These are phyloP conservation scores for Octonoba sinensis DNA, from an alignment of 2,888 invertebrate species.

Conservation along the genomic window DNA sequence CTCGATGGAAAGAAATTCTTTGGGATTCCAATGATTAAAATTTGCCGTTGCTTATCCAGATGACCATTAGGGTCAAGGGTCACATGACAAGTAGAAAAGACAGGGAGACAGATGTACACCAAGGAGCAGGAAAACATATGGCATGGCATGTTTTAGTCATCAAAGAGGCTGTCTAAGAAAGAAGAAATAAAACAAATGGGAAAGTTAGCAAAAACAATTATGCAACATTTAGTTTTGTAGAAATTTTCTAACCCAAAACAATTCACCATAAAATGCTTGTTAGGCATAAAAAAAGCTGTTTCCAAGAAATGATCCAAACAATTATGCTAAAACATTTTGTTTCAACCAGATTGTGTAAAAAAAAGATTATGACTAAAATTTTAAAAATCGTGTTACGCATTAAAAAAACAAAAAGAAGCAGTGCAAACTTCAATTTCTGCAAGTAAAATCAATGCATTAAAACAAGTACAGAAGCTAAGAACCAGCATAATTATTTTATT, in stretches of 20 bases:
- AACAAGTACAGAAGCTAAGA: no score
- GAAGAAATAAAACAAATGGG: conserved; percentile 46
- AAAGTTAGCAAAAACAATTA: conserved; percentile 26
- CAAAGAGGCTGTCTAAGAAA: conserved; percentile 56
- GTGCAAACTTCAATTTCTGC: no score
- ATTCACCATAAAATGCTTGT: no score
- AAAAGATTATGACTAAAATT: no score
- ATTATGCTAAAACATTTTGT: no score
- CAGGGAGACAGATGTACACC: conserved; percentile 59
- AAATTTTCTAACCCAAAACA: neutral
- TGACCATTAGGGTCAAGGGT: conserved; percentile 53
- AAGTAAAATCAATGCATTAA: no score
- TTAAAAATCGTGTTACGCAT: no score
- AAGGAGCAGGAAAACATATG: conserved; percentile 58
- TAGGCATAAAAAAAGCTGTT: no score
- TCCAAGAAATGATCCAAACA: no score
- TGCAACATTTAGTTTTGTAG: conserved; percentile 2
- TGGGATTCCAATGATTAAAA: conserved; percentile 44
- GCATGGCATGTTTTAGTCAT: conserved; percentile 61
- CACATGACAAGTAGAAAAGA: conserved; percentile 49
- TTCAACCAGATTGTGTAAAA: no score
- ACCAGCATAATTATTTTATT: no score
- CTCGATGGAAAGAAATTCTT: conserved; percentile 40
- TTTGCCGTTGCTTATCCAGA: conserved; percentile 52
- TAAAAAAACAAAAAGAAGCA: no score